Evolutionary conservation across 2,888 invertebrate genomes (phyloP).

Genomic region (Megalurothrips usitatus): DNA sequence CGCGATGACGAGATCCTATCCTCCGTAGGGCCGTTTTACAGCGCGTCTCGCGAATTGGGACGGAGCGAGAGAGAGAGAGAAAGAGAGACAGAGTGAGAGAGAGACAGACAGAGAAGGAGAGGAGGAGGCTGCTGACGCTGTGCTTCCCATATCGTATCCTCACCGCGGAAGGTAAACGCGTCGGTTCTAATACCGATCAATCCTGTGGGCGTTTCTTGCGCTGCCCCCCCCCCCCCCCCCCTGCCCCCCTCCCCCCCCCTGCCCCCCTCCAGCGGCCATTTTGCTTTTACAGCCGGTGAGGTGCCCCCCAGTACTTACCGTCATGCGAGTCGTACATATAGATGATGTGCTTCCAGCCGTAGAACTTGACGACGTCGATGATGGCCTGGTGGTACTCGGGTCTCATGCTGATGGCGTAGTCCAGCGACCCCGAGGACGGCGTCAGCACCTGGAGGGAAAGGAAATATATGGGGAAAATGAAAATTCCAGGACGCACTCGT

Average conservation of each 20-base stretch:
- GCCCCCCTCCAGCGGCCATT: no score
- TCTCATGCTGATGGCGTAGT: slow-evolving; percentile 88
- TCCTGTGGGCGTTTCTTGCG: no score
- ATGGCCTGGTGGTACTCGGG: slow-evolving; percentile 95
- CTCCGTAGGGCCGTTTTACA: no score
- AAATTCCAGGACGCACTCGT: no score
- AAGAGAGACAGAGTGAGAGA: not conserved
- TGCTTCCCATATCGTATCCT: no score
- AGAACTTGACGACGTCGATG: slow-evolving; percentile 88
- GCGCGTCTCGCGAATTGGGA: not conserved
- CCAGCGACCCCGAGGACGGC: slow-evolving; percentile 82
- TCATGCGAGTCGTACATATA: slow-evolving; percentile 89
- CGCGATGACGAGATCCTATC: no score
- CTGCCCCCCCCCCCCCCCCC: no score
- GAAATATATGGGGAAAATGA: no score
- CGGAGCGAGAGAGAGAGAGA: not conserved
- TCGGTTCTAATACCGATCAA: no score
- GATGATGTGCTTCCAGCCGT: slow-evolving; percentile 84
- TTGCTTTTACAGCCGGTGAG: no score
- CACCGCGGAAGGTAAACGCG: no score
- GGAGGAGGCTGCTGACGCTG: not conserved
- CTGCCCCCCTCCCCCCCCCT: no score
- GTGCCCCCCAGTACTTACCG: slow-evolving; percentile 58
- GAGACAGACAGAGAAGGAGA: slow-evolving; percentile 28
- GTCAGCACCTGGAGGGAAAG: slow-evolving; percentile 62